Evolutionary conservation across 2,113 vertebrate species (phyloP).

Genomic region (Grantiella picta): DNA sequence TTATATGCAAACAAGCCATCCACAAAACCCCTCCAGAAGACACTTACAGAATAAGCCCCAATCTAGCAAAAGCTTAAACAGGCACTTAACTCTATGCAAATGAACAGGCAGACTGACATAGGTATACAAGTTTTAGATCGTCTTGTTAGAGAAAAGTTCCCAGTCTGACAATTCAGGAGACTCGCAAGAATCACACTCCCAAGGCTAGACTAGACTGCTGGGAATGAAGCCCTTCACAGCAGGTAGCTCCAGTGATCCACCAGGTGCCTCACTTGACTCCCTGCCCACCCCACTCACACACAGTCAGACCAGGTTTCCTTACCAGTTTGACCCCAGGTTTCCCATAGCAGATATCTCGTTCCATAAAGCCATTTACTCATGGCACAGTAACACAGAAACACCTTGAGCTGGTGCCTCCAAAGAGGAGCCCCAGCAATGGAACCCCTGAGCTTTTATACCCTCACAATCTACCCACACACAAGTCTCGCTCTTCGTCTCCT

Average conservation of each 20-base stretch:
- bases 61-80: background rate
- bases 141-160: background rate
- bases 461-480: background rate
- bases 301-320: background rate
- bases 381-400: background rate
- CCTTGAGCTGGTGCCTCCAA: background rate
- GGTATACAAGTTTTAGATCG: background rate
- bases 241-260: background rate
- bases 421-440: background rate
- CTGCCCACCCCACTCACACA: background rate
- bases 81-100: background rate
- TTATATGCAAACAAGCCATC: background rate
- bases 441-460: background rate
- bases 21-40: background rate
- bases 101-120: background rate
- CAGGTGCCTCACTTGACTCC: background rate
- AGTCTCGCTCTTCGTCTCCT: background rate
- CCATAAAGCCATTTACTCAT: background rate
- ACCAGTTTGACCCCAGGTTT: background rate
- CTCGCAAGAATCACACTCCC: background rate
- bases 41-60: background rate
- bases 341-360: background rate
- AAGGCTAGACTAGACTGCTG: background rate
- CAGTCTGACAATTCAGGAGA: background rate
- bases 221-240: rapidly evolving